These are phyloP conservation scores for Papilio glaucus DNA, from an alignment of 1,140 invertebrate genomes.

Conservation along the genomic window DNA sequence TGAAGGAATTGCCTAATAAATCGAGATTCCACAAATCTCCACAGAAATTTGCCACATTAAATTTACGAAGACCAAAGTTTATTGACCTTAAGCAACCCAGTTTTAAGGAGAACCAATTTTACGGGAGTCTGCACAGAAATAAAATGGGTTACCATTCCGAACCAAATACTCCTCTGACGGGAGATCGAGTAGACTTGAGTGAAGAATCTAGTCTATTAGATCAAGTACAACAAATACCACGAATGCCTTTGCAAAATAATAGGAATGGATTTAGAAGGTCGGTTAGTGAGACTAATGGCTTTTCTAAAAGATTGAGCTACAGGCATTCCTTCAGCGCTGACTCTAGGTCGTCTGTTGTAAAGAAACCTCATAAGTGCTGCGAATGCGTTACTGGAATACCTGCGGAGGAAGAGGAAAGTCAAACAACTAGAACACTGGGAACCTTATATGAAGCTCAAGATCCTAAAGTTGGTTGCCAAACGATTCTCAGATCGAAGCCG, in stretches of 20 bases:
- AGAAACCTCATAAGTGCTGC: slow-evolving; percentile 80
- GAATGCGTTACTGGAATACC: slow-evolving; percentile 81
- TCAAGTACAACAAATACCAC: slow-evolving; percentile 73
- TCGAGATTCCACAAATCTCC: slow-evolving; percentile 80
- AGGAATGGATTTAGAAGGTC: slow-evolving; percentile 78
- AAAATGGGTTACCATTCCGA: slow-evolving; percentile 80
- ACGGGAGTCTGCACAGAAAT: slow-evolving; percentile 75
- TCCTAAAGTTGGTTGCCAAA: slow-evolving; percentile 86
- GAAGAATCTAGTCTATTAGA: slow-evolving; percentile 61
- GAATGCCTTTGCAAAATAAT: slow-evolving; percentile 72
- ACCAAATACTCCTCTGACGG: slow-evolving; percentile 76
- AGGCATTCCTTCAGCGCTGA: slow-evolving; percentile 81
- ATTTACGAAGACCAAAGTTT: slow-evolving; percentile 78
- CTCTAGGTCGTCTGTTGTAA: slow-evolving; percentile 62
- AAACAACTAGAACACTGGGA: slow-evolving; percentile 71
- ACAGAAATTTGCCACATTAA: slow-evolving; percentile 81
- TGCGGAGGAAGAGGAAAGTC: slow-evolving; percentile 58
- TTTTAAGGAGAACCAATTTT: slow-evolving; percentile 70
- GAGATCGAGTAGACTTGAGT: slow-evolving; percentile 59
- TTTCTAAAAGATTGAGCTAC: slow-evolving; percentile 77
- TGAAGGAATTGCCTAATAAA: slow-evolving; percentile 79
- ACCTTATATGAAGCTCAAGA: slow-evolving; percentile 83
- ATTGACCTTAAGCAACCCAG: slow-evolving; percentile 73
- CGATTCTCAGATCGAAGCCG: slow-evolving; percentile 85
- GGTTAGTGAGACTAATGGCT: slow-evolving; percentile 78